Percentiles rank a stretch among this genome's conserved stretches.
phyloP scores from a whole-genome alignment of 2,797 vertebrate genomes.

The Malurus splendens region DNA sequence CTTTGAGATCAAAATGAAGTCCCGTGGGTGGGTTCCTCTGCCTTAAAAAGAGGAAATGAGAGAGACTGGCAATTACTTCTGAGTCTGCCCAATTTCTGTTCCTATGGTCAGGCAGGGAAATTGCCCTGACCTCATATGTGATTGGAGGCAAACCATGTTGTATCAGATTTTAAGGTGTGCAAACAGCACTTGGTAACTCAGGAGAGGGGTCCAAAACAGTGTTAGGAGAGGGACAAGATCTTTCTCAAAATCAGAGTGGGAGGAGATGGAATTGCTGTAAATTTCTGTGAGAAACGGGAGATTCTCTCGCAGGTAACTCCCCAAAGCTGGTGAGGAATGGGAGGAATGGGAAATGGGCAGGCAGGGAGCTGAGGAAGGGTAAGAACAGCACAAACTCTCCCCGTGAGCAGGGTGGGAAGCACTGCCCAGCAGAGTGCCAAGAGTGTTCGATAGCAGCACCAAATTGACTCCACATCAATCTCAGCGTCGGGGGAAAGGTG shows the following conservation, averaged over 20 bases:
- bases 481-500: neutral
- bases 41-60: neutral
- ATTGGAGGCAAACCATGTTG: neutral
- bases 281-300: neutral
- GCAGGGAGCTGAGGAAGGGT: neutral
- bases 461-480: neutral
- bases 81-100: neutral
- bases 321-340: neutral
- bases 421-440: neutral
- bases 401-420: neutral
- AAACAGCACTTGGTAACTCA: neutral
- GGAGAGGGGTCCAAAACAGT: neutral
- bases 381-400: neutral
- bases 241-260: neutral
- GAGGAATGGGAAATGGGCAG: neutral
- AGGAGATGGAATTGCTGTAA: neutral
- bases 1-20: neutral
- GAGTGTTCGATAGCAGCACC: neutral
- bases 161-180: neutral
- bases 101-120: neutral
- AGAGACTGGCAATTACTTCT: neutral
- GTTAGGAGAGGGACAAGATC: neutral
- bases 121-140: fast-evolving
- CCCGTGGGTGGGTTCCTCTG: neutral
- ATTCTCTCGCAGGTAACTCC: neutral